phyloP scores from a whole-genome alignment of 2,113 vertebrate species.

The Ginglymostoma cirratum region DNA sequence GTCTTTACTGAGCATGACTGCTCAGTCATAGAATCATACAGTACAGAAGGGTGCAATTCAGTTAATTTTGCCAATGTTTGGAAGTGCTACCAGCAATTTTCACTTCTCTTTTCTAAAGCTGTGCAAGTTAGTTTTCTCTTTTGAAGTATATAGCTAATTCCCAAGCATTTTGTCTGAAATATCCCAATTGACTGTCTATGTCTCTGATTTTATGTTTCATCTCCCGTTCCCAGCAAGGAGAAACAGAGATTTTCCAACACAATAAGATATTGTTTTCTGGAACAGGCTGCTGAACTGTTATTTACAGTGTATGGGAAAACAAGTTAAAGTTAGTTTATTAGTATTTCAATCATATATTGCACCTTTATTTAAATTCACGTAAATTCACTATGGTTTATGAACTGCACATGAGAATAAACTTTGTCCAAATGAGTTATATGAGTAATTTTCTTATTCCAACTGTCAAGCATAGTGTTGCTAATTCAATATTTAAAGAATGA shows the following conservation, averaged over 20 bases:
- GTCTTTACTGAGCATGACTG: not conserved
- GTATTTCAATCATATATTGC: not conserved
- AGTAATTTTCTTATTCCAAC: not conserved
- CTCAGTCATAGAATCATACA: not conserved
- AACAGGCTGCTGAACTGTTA: not conserved
- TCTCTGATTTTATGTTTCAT: not conserved
- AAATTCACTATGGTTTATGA: not conserved
- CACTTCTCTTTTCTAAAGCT: not conserved
- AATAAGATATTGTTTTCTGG: not conserved
- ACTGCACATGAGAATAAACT: not conserved
- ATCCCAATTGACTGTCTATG: not conserved
- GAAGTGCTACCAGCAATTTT: not conserved
- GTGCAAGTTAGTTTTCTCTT: not conserved
- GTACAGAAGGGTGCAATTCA: not conserved
- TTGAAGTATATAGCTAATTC: not conserved
- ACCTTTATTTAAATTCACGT: not conserved
- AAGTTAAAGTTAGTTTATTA: not conserved
- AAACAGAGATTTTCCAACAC: not conserved
- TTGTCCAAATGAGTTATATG: not conserved
- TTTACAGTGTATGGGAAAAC: conserved; percentile 4
- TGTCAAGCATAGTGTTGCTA: not conserved
- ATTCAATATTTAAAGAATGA: not conserved
- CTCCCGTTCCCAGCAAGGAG: not conserved
- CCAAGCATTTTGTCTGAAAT: not conserved
- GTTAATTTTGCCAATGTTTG: not conserved